Evolutionary conservation across 2,888 invertebrate species (phyloP).

Genomic region (Hedya salicella): DNA sequence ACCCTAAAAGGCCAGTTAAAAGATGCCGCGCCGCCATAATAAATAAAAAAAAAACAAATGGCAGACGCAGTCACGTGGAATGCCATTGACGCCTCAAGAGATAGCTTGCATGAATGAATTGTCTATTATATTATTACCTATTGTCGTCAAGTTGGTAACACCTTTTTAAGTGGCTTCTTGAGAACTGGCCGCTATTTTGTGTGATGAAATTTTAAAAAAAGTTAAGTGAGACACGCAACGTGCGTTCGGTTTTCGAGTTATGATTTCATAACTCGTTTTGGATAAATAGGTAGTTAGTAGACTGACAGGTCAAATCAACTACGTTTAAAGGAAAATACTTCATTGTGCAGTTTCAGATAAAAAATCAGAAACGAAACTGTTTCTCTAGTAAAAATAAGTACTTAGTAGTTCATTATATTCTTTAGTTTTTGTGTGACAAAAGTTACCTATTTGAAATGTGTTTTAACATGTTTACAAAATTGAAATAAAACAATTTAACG

Average conservation of each 20-base stretch:
- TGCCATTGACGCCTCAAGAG: conserved; percentile 71
- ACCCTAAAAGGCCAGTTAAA: conserved; percentile 54
- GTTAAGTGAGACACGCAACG: conserved; percentile 11
- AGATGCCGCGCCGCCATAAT: conserved; percentile 62
- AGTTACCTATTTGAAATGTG: no score
- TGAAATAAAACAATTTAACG: no score
- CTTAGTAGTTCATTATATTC: no score
- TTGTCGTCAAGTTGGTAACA: conserved; percentile 50
- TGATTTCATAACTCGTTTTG: not conserved
- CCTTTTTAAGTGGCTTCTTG: conserved; percentile 42
- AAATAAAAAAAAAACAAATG: conserved; percentile 62
- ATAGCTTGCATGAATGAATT: conserved; percentile 62
- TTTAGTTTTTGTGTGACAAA: no score
- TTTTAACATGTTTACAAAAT: no score
- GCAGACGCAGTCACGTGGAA: conserved; percentile 70
- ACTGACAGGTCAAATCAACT: no score
- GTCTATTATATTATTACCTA: conserved; percentile 51
- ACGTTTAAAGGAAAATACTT: no score
- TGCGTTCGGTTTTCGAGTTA: conserved; percentile 9
- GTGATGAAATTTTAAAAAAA: conserved; percentile 21
- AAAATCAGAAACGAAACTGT: no score
- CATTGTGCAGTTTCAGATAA: no score
- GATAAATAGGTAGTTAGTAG: not conserved
- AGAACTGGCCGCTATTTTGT: conserved; percentile 15
- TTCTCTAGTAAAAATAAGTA: no score